Evolutionary conservation across 2,797 vertebrate species (phyloP), one percentile per base, ranked within the genome.

Genomic region (Hybognathus amarus): DNA sequence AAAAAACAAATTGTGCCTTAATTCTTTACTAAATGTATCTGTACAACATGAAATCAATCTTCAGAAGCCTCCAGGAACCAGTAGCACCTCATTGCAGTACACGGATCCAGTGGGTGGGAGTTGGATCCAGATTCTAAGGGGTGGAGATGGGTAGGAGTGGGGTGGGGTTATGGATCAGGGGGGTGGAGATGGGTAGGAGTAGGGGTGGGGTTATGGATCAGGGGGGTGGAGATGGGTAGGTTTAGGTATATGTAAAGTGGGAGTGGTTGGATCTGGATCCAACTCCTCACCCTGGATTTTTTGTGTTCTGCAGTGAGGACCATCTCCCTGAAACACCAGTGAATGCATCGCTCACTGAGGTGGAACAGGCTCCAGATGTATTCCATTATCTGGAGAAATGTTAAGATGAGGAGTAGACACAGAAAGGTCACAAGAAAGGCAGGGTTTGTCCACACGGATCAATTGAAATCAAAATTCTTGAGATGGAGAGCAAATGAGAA

Each of bases 401-500:
- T 54, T 82, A 38, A 81, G 40, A 81, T 56, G 47, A 79, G 77
- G 47, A 79, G 47, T 33, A 79, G 45, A 68, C 54, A 77, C 40
- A 77, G 56, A 64, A 47, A 45, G 59, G 80, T 66, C 70, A 66
- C 20, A 38, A 54, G 45, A 82, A 74, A 42, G 56, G 13, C 27
- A 47, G 17, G 70, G 3, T 80, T 80, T 45, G 61, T 81, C 59
- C 69, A 40, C 61, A 54, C 0, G 5, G 71, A 82, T 82, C 71
- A 83, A 83, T 83, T 54, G 80, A 54, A 76, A 76, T 66, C 70
- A 75, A 82, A 82, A 76, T 76, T 24, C 63, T 68, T 7, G 27
- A n/a, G 40, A 47, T 12, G 1, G 54, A 80, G 36, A 45, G 52
- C 45, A 75, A 75, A 75, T 36, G 30, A 56, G 47, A 30, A 15